Evolutionary conservation across 2,888 invertebrate species (phyloP).

Genomic region (Drosophila mettleri): DNA sequence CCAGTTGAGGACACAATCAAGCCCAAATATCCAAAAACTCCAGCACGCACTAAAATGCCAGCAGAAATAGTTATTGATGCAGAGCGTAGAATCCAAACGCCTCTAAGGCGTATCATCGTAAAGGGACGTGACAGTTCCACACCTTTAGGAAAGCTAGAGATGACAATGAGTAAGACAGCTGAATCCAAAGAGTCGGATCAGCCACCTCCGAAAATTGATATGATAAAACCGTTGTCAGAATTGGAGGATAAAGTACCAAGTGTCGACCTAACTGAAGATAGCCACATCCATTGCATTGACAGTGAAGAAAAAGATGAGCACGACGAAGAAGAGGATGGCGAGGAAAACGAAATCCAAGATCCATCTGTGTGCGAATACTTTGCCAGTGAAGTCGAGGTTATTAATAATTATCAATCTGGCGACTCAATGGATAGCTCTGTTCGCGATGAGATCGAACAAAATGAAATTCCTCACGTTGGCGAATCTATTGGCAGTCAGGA

Average conservation of each 20-base stretch:
- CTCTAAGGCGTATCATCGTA: conserved; percentile 14
- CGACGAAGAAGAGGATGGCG: conserved; percentile 27
- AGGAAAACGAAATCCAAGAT: conserved; percentile 1
- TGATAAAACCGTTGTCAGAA: conserved; percentile 37
- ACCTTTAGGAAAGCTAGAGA: conserved; percentile 42
- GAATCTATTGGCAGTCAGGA: conserved; percentile 86
- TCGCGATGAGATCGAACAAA: conserved; percentile 85
- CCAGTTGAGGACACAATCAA: conserved; percentile 48
- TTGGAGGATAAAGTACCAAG: conserved; percentile 9
- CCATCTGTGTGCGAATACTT: conserved; percentile 60
- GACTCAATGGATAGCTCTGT: conserved; percentile 86
- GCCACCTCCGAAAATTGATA: conserved; percentile 55
- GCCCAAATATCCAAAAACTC: conserved; percentile 74
- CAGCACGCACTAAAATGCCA: conserved; percentile 33
- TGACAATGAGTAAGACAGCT: background rate
- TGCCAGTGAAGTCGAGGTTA: conserved; percentile 78
- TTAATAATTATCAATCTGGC: conserved; percentile 76
- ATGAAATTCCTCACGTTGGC: conserved; percentile 86
- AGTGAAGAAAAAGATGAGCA: conserved; percentile 37
- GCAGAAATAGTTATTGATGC: background rate
- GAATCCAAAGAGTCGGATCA: background rate
- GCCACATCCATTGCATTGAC: background rate
- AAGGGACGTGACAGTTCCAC: conserved; percentile 62
- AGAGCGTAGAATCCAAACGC: conserved; percentile 19
- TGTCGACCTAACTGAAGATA: background rate